Base-by-base conservation (phyloP, 1,140 invertebrate genomes). In the Xylocopa sonorina region DNA sequence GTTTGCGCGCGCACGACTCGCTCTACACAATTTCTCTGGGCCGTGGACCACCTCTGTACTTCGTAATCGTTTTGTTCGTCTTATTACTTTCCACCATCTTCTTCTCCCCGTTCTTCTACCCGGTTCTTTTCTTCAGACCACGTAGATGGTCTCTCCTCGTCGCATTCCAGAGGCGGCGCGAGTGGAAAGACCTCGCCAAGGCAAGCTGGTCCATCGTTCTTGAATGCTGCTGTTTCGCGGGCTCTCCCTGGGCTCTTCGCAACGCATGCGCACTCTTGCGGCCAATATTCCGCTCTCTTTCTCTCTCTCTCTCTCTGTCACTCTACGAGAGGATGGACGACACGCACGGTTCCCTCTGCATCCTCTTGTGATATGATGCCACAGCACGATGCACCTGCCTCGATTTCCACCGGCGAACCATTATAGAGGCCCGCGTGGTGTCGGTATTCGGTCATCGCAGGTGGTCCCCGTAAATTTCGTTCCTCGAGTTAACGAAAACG, bases 111-210 rank as follows among this genome's bases (percentile, higher is more conserved):
- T 57, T 73, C 72, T 74, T 63, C 75, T 62, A 38, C 57, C 32
- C 21, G 57, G 57, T 46, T 77, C 67, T 66, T 71, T 85, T 69
- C 83, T 77, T 67, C 78, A 46, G 72, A 43, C 80, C 72, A 62
- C 72, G 75, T 76, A 75, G 69, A 18, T 46, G n/a, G n/a, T n/a
- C n/a, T n/a, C 82, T 82, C 83, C 84, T 82, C 83, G 85, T 87
- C 82, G 88, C 89, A 90, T 90, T 90, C 89, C 89, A 80, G 76
- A 82, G 83, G 50, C 78, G 81, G 48, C 78, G 82, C 87, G 89
- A 91, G 91, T 92, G 91, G 91, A 92, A 92, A 88, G 91, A 92
- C 91, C 91, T 89, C 91, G 91, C 91, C 91, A 92, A 92, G 91
- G 91, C 88, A 90, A 92, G 90, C 91, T 83, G 84, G 91, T 92